Evolutionary conservation across 2,888 invertebrate species (phyloP), one percentile per base, ranked within the genome.

Genomic region (Aspidiotus destructor): DNA sequence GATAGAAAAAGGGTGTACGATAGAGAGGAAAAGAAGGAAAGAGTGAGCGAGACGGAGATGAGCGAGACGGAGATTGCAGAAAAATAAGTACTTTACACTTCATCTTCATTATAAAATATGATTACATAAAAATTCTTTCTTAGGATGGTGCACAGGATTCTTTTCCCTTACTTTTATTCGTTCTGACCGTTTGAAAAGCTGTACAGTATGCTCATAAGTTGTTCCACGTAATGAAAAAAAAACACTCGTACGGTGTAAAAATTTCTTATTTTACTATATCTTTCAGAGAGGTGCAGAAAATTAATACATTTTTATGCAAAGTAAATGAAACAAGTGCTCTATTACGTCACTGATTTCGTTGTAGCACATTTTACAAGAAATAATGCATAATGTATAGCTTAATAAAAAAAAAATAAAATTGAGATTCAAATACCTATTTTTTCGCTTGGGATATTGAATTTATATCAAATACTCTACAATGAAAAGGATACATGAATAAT

Each of bases 11-110:
- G 70, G 70, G 70, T 42, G 70, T 62, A 67, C 70, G 68, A 70
- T 69, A 69, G 60, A 69, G 69, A 62, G 70, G 60, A 69, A 72
- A 40, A 62, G 71, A 70, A 68, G 64, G 61, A 70, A 70, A 71
- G 69, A 70, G 44, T 68, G 70, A 65, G 71, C 64, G 72, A 58
- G 68, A 62, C 10, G n/a, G 48, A 28, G 5, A 28, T 28, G 70
- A 65, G 71, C 64, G 72, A 58, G 68, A 62, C 10, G n/a, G 48
- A 28, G 5, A 28, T 28, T 28, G 28, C 28, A 28, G 28, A 48
- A 48, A 48, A 13, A 48, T 48, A 13, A 11, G 54, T 67, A 67
- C 67, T 67, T 67, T 67, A 67, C 67, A 67, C 67, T 67, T 67
- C 67, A 67, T 67, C 67, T 67, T 58, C 67, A 67, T 67, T 58